Conservation (phyloP, 2,113 vertebrate species). For the Oreotrochilus melanogaster region DNA sequence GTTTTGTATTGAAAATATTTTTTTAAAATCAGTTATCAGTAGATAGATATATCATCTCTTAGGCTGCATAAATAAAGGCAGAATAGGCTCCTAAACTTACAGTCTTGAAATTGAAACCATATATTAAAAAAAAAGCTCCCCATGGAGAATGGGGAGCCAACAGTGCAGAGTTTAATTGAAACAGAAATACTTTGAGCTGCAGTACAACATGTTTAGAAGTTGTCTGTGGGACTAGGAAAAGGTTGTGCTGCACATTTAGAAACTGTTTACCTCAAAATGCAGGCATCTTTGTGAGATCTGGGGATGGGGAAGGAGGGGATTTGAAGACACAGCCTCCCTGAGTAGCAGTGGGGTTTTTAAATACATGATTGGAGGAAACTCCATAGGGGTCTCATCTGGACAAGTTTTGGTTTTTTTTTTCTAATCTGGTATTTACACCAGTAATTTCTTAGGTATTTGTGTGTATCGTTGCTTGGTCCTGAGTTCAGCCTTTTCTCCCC, state of each 20-base stretch:
- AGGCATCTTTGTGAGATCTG: background rate
- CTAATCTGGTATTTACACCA: background rate
- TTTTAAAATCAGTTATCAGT: background rate
- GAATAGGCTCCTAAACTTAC: background rate
- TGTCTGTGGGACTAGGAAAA: background rate
- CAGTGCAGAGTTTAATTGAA: background rate
- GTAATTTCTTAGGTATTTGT: background rate
- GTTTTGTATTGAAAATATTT: constrained; percentile 30
- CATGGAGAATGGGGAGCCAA: background rate
- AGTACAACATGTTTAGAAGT: background rate
- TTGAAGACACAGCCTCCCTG: background rate
- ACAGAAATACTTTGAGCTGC: background rate
- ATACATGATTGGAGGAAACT: background rate
- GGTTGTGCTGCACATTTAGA: background rate
- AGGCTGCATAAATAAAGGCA: constrained; percentile 10
- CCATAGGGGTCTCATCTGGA: background rate
- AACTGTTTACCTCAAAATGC: background rate
- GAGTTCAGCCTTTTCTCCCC: background rate
- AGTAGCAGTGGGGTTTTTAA: background rate
- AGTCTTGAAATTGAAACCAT: constrained; percentile 47
- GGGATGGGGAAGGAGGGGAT: background rate
- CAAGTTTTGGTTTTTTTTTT: background rate
- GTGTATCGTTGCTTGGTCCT: background rate
- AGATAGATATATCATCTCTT: background rate
- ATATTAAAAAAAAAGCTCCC: background rate